Conservation (phyloP, 1,140 invertebrate genomes). For the Papilio helenus region DNA sequence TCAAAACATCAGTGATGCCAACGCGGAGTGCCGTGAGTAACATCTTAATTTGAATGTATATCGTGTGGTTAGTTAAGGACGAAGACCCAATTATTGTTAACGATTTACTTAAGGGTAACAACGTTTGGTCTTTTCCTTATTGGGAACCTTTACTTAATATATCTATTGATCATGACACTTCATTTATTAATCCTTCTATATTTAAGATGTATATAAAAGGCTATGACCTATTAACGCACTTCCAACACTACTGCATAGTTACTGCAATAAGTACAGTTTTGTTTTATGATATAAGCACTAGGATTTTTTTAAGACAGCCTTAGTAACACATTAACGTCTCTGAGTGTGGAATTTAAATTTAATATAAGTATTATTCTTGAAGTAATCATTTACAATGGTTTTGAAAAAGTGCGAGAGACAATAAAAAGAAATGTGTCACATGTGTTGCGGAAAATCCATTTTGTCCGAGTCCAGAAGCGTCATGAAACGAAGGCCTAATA, state of each 20-base stretch:
- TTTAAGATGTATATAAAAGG: no score
- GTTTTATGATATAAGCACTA: neutral
- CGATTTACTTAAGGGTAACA: neutral
- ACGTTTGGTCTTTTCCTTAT: slow-evolving; percentile 1
- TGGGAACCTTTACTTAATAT: neutral
- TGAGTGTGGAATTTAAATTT: no score
- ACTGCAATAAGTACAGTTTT: neutral
- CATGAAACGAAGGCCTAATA: neutral
- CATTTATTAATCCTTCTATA: neutral
- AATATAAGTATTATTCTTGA: neutral
- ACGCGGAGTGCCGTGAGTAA: neutral
- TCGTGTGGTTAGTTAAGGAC: neutral
- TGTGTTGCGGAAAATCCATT: slow-evolving; percentile 3
- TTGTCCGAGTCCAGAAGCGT: neutral
- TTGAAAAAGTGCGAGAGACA: neutral
- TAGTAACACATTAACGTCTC: neutral
- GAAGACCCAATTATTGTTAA: slow-evolving; percentile 1
- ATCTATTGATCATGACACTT: neutral
- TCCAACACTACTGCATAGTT: neutral
- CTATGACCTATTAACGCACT: neutral
- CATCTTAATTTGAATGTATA: neutral
- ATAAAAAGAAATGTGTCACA: slow-evolving; percentile 14
- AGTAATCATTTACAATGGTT: neutral
- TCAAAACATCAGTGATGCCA: neutral
- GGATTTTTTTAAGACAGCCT: neutral